Conservation (phyloP, 2,888 invertebrate species). For the Epinotia brunnichana region DNA sequence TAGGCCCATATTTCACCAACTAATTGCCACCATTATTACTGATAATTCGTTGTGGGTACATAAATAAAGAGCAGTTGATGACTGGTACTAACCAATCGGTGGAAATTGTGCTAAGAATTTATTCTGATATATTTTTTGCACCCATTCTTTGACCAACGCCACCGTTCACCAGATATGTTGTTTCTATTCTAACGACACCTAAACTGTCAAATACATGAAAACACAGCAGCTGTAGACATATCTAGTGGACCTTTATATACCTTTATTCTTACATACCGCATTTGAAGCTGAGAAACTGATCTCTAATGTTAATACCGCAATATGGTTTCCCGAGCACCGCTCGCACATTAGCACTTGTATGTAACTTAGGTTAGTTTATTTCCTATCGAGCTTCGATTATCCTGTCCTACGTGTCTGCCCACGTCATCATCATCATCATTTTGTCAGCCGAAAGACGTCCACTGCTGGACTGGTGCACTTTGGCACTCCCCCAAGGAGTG, state of each 20-base stretch:
- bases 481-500: too few relatives aligned
- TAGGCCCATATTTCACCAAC: too few relatives aligned
- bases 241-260: neutral
- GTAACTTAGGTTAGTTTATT: slow-evolving; percentile 65
- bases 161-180: too few relatives aligned
- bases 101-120: neutral
- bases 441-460: too few relatives aligned
- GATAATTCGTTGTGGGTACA: too few relatives aligned
- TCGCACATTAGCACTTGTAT: slow-evolving; percentile 51
- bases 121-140: neutral
- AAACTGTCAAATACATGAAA: too few relatives aligned
- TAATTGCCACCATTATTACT: too few relatives aligned
- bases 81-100: neutral
- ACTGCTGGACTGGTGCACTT: too few relatives aligned
- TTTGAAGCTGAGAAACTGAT: neutral
- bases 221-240: too few relatives aligned
- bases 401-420: neutral
- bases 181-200: too few relatives aligned
- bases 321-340: slow-evolving; percentile 33
- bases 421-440: too few relatives aligned
- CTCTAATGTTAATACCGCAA: slow-evolving; percentile 1
- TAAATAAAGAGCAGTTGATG: too few relatives aligned
- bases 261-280: neutral
- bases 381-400: slow-evolving; percentile 52
- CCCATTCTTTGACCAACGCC: neutral